Percentiles rank a stretch among this genome's conserved stretches.
Conservation (phyloP, 2,888 invertebrate species). For the Lasioglossum marginatum region DNA sequence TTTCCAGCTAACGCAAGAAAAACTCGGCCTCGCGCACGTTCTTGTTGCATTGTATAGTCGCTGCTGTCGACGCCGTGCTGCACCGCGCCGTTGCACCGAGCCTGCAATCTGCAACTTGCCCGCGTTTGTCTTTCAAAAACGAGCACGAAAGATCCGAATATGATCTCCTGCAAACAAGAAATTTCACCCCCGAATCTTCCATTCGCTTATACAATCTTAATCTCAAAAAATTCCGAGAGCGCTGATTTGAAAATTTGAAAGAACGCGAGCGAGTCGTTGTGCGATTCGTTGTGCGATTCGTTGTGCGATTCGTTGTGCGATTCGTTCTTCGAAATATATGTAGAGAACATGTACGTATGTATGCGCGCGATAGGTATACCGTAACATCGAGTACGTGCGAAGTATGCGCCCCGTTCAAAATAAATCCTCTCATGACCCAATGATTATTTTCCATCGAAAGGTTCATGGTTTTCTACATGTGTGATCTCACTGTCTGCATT, state of each 20-base stretch:
- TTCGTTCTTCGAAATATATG: background rate
- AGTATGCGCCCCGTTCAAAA: background rate
- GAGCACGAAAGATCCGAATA: background rate
- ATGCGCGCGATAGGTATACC: background rate
- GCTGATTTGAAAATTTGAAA: background rate
- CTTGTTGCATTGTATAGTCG: slow-evolving; percentile 19
- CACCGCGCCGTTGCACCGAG: background rate
- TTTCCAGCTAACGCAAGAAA: slow-evolving; percentile 42
- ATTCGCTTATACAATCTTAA: no score
- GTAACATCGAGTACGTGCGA: background rate
- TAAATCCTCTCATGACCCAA: slow-evolving; percentile 30
- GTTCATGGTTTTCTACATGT: slow-evolving; percentile 73
- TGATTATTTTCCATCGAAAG: slow-evolving; percentile 43
- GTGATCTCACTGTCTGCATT: slow-evolving; percentile 83
- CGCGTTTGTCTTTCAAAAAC: background rate
- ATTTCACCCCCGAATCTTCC: background rate
- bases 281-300: no score
- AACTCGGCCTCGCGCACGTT: slow-evolving; percentile 29
- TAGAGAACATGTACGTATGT: background rate
- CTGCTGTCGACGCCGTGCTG: background rate
- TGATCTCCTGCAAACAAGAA: background rate
- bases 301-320: background rate
- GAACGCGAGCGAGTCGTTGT: slow-evolving; percentile 6
- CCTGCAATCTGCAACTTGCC: background rate
- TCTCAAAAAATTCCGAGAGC: background rate